These are phyloP conservation scores for Liopterus haemorrhoidalis DNA, from an alignment of 2,888 invertebrate species.

Conservation along the genomic window DNA sequence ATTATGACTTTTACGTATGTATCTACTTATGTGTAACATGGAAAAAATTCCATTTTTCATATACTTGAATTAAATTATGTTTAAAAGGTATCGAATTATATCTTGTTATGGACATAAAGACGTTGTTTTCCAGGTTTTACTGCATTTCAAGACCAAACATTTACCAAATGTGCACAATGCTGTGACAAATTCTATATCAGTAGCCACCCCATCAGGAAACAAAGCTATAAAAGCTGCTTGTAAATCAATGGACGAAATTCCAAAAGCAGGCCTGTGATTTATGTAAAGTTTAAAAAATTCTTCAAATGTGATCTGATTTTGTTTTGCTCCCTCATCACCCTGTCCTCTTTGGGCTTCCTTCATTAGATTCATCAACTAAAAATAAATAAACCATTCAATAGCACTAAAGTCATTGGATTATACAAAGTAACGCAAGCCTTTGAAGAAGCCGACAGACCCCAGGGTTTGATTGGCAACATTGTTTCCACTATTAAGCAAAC, in stretches of 20 bases:
- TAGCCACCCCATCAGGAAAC: constrained; percentile 26
- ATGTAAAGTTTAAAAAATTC: constrained; percentile 61
- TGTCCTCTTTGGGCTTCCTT: too few relatives aligned
- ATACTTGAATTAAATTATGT: constrained; percentile 1
- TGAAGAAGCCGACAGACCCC: too few relatives aligned
- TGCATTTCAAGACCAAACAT: constrained; percentile 17
- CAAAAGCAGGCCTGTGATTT: constrained; percentile 60
- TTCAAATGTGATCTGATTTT: constrained; percentile 58
- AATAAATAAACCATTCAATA: constrained; percentile 18
- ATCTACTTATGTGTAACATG: constrained; percentile 36
- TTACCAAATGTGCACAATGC: constrained; percentile 32
- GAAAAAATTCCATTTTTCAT: constrained; percentile 12
- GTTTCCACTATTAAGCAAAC: too few relatives aligned
- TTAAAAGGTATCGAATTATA: not conserved
- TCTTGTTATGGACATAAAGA: too few relatives aligned
- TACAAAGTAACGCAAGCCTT: too few relatives aligned
- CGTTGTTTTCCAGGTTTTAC: too few relatives aligned
- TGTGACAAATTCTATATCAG: constrained; percentile 33
- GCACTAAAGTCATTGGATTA: too few relatives aligned
- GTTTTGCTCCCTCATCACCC: constrained; percentile 40
- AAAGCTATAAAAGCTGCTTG: constrained; percentile 48
- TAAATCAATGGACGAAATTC: constrained; percentile 48
- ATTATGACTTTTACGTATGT: too few relatives aligned
- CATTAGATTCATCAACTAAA: constrained; percentile 55
- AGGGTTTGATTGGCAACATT: too few relatives aligned